Evolutionary conservation across 2,113 vertebrate genomes (phyloP), one percentile per base, ranked within the genome.

Genomic region (Bolborhynchus lineola): DNA sequence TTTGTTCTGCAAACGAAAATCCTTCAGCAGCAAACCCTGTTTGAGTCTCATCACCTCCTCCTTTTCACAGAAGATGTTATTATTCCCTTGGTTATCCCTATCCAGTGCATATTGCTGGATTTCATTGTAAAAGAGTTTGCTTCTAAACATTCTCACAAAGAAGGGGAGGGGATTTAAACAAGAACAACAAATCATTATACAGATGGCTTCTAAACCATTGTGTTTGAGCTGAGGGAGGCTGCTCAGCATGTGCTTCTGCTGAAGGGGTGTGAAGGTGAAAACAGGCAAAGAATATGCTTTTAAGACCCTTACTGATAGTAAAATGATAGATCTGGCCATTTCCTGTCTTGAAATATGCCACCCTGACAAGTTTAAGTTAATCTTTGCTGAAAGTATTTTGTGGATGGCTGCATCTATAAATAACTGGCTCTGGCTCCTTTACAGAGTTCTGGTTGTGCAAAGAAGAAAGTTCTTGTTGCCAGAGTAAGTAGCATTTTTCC

Each of bases 401-500:
- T 70, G 20, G 24, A 42, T 31, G 33, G 7, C 17, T 82, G 39
- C 33, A n/a, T 24, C 44, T 60, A 9, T 41, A n/a, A 78, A 10
- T 74, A 81, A 86, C 11, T 39, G 26, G 9, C 21, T 93, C 41
- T 91, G 64, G 6, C 28, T 91, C 33, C n/a, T 85, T 88, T 82
- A 68, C 84, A 97, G 97, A 72, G 82, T 62, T 96, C 96, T 72
- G 91, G 91, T 21, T 97, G 97, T 79, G 35, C 35, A 81, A 94
- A 92, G 11, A 97, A 68, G 92, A 97, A 95, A 70, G 64, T 91
- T 78, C 25, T 82, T 77, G 78, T 95, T 91, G 78, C 81, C 39
- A 59, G 96, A 52, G 97, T 97, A 96, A 97, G 96, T 92, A 74
- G 19, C 18, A 3, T 24, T 8, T 37, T 55, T 62, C 8, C 13